Base-by-base conservation (phyloP, 2,888 invertebrate species). In the Enchytraeus crypticus region DNA sequence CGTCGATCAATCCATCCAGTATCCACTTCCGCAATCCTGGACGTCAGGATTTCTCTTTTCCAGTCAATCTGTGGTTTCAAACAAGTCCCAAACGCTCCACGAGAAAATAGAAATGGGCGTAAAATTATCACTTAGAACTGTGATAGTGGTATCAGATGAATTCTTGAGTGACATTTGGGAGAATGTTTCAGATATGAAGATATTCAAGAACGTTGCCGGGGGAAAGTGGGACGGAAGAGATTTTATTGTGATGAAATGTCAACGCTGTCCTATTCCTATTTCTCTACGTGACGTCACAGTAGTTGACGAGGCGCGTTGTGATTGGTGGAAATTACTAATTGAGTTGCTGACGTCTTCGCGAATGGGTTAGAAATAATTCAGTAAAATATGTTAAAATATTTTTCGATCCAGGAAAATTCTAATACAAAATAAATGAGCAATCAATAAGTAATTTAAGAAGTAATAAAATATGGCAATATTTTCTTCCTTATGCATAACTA, bases 301-400 rank as follows among this genome's bases (percentile, higher is more conserved):
- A 18, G 51, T 66, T 29, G 63, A 65, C 30, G 61, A 60, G 43
- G 30, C 38, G 21, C 56, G 38, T 34, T 49, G 60, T 18, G 65
- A 53, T 33, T 66, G 66, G 66, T 66, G 66, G 66, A 54, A 56
- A 8, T 59, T 51, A 43, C 57, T 66, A 26, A 53, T 66, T n/a
- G n/a, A n/a, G n/a, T n/a, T n/a, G n/a, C n/a, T n/a, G n/a, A n/a
- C n/a, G n/a, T n/a, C n/a, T n/a, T n/a, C n/a, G n/a, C n/a, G n/a
- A n/a, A n/a, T n/a, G n/a, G n/a, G n/a, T n/a, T n/a, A n/a, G n/a
- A n/a, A n/a, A n/a, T n/a, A n/a, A n/a, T n/a, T n/a, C n/a, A n/a
- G n/a, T n/a, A n/a, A n/a, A n/a, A n/a, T n/a, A n/a, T n/a, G n/a
- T n/a, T n/a, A n/a, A n/a, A n/a, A n/a, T n/a, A n/a, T n/a, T n/a